Conservation (phyloP, 2,797 vertebrate genomes). For the Acrossocheilus wenchowensis region DNA sequence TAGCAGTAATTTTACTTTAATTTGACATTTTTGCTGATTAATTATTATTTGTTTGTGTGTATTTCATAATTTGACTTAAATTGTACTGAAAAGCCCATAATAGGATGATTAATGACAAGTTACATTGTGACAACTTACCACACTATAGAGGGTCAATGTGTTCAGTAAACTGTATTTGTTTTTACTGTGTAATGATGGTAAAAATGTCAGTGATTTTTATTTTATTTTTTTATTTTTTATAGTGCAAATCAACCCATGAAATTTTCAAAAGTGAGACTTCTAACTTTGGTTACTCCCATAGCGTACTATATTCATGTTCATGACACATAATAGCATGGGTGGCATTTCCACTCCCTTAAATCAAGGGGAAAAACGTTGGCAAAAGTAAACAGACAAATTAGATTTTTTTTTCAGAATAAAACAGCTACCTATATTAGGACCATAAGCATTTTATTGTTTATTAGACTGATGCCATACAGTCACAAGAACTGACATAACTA, state of each 20-base stretch:
- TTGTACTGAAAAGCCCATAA: neutral
- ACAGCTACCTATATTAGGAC: neutral
- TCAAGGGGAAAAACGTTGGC: neutral
- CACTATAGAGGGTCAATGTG: neutral
- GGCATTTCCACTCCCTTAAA: neutral
- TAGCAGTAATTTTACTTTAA: neutral
- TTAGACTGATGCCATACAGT: neutral
- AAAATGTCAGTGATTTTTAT: neutral
- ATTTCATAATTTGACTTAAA: too few species aligned
- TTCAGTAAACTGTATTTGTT: neutral
- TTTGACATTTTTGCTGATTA: too few species aligned
- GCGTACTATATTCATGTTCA: neutral
- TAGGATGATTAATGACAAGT: neutral
- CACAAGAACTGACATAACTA: neutral
- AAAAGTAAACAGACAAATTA: neutral
- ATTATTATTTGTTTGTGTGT: too few species aligned
- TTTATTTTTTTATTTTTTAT: too few species aligned
- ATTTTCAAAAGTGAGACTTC: neutral
- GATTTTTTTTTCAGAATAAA: neutral
- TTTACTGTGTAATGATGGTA: neutral
- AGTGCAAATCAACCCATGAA: neutral
- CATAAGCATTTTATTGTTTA: neutral
- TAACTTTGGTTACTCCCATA: neutral
- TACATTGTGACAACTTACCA: neutral
- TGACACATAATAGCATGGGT: neutral